Percentiles rank a stretch among this genome's conserved stretches.
Conservation (phyloP, 2,113 vertebrate genomes). For the Ciconia maguari region DNA sequence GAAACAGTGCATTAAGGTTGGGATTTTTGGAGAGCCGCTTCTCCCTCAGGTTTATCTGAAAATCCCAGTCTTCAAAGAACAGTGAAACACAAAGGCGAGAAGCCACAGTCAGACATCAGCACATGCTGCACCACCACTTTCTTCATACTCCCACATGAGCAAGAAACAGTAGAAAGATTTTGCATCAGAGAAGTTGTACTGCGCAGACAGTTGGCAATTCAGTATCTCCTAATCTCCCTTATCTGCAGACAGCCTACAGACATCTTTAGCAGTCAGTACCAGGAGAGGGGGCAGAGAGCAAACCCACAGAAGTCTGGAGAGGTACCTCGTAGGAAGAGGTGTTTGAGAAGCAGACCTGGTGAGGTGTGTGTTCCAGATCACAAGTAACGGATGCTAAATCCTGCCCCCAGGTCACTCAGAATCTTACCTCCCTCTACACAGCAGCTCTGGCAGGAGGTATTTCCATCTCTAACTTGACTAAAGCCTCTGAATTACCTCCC, state of each 20-base stretch:
- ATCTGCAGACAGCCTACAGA: not conserved
- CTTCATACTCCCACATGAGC: not conserved
- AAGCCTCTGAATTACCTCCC: not conserved
- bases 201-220: not conserved
- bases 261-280: not conserved
- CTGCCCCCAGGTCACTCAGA: not conserved
- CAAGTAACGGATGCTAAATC: not conserved
- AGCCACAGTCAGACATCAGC: not conserved
- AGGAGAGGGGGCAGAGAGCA: not conserved
- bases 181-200: not conserved
- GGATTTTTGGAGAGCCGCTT: not conserved
- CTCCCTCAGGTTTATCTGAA: not conserved
- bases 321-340: not conserved
- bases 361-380: not conserved
- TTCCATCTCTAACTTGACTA: not conserved
- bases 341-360: not conserved
- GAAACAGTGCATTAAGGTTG: not conserved
- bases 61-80: not conserved
- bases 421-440: not conserved
- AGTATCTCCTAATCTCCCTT: not conserved
- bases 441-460: not conserved
- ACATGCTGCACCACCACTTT: not conserved
- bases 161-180: not conserved
- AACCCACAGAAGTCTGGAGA: not conserved
- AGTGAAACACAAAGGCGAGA: not conserved